Evolutionary conservation across 2,113 vertebrate genomes (phyloP), one percentile per base, ranked within the genome.

Genomic region (Clarias gariepinus): DNA sequence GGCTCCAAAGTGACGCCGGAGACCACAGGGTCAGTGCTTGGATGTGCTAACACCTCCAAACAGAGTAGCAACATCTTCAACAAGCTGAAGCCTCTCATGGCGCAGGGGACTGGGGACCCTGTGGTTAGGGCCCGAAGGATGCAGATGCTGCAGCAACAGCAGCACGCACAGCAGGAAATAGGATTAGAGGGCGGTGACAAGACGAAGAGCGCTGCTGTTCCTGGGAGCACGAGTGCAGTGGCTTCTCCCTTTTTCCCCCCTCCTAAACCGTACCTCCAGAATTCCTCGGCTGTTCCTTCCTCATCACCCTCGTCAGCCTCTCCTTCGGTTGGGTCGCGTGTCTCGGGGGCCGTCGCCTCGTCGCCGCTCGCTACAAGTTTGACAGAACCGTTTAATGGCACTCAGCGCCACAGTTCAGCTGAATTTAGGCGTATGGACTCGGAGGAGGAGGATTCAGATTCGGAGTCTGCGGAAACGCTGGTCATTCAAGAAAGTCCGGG

Each of bases 401-500:
- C 58, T 18, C 19, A 86, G n/a, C 88, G 89, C 85, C 53, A 85
- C 0, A 86, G 76, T 91, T 92, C 93, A 81, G 84, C 88, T 12
- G 76, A 93, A 33, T 90, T 87, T 16, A 87, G 87, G 60, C 85
- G n/a, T 23, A 58, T 81, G 81, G 89, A 87, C 36, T 92, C 92
- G 0, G 94, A 95, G 81, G 94, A 95, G 4, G 94, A 93, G 1
- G 95, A 96, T 85, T 95, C 95, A 0, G 95, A 96, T 63, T 92
- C 93, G 52, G 95, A 96, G 66, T 91, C 95, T 4, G 94, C 93
- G 30, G 93, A 95, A 55, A 93, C 95, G 0, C 90, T 96, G n/a
- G 92, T 96, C 69, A 96, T 96, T 83, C 95, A 95, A 16, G 95
- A 95, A 85, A 94, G 94, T 84, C 95, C 94, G 19, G 94, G 94